Base-by-base conservation (phyloP, 2,797 vertebrate species). In the Sebastes diaconus region DNA sequence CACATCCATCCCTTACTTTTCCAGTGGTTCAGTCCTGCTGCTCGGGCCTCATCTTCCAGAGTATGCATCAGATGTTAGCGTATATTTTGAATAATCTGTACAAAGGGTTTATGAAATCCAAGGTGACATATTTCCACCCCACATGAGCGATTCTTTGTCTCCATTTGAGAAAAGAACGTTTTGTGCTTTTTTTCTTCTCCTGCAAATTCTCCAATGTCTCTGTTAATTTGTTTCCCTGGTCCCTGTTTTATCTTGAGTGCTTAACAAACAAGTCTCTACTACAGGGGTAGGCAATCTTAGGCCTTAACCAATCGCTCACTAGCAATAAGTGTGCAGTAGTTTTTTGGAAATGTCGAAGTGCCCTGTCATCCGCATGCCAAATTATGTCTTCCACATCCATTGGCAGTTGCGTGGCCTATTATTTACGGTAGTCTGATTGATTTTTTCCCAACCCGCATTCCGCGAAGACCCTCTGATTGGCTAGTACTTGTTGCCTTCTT, bases 1-100 rank as follows among this genome's bases (percentile, higher is more conserved):
- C 75, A 68, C 27, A 11, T 36, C 36, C 20, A 16, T 36, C 39
- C 16, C 18, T 39, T 36, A 73, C 4, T 84, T 81, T 79, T 68
- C 30, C 64, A 14, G 2, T 36, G 46, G 50, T 30, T 61, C 42
- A 46, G 27, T 22, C 8, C 63, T 65, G 9, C 50, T 27, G 42
- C 29, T 29, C 63, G 6, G 22, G 22, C 25, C 14, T 29, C 16
- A 29, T 30, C 59, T 18, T 60, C 8, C 30, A 30, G 10, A 58
- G 14, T 16, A 24, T 13, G 3, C 36, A 67, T 65, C 36, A 61
- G 55, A 78, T 16, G 3, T 67, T 67, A 20, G 22, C 4, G 1
- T 57, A 27, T 46, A 30, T 64, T 57, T 70, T 42, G 4, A 66
- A 79, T 50, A 42, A 42, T 58, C 27, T 63, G 9, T 42, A 30